These are phyloP conservation scores for Pelvicachromis taeniatus DNA, from an alignment of 2,113 vertebrate species.

Conservation along the genomic window DNA sequence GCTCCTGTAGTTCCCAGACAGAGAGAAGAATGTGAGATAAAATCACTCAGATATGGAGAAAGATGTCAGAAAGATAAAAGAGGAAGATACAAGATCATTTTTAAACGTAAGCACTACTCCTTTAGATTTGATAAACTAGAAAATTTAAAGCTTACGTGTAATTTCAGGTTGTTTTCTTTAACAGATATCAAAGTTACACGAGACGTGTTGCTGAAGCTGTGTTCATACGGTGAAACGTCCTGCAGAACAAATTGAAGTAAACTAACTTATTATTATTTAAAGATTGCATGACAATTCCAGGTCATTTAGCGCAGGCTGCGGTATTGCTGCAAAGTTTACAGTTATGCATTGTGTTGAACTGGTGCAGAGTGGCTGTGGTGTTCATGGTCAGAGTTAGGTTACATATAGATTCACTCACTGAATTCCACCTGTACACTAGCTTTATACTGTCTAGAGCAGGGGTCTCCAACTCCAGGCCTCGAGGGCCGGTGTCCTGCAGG, in stretches of 20 bases:
- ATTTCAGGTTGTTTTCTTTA: not conserved
- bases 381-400: not conserved
- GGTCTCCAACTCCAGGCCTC: too few species aligned
- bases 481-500: too few species aligned
- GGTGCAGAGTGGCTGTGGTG: not conserved
- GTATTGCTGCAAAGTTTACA: not conserved
- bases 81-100: not conserved
- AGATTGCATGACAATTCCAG: not conserved
- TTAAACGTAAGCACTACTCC: not conserved
- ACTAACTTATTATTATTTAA: not conserved
- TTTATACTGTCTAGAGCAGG: not conserved
- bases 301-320: not conserved
- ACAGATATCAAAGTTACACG: not conserved
- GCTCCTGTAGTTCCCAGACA: not conserved
- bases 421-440: not conserved
- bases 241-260: not conserved
- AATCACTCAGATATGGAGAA: not conserved
- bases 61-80: not conserved
- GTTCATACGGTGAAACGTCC: not conserved
- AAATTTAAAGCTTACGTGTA: not conserved
- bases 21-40: not conserved
- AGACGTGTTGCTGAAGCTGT: not conserved
- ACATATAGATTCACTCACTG: not conserved
- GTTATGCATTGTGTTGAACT: not conserved
- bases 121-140: not conserved